Base-by-base conservation (phyloP, 2,888 invertebrate genomes). In the Priocnemis perturbator region DNA sequence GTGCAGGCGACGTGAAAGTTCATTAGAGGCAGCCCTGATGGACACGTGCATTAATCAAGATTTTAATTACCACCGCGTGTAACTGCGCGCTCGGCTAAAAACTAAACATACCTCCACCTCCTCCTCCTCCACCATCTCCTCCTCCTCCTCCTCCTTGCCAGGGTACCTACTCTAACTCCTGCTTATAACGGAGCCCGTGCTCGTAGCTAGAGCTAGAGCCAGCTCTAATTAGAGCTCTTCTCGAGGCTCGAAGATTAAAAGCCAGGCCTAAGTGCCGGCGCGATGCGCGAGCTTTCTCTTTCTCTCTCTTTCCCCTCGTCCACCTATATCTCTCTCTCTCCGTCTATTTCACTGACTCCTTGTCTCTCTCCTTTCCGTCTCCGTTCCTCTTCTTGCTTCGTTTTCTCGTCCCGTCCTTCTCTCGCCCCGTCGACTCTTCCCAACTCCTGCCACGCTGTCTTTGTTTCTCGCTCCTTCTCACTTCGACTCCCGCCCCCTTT, bases 31-130 rank as follows among this genome's bases (percentile, higher is more conserved):
- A 76, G 80, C 76, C 79, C 84, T 85, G 85, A 86, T 82, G 86
- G 87, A 86, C 87, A 83, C 85, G 87, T 83, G 85, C 86, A 87
- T 87, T 87, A 87, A 88, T 88, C 87, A 87, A 87, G 86, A 86
- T 87, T 87, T 87, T 88, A 87, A 88, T 88, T 88, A 88, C 85
- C 85, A 79, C 83, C 79, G 82, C 85, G 81, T 84, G 86, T 83
- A 85, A 83, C 62, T 55, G 62, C 62, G 47, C 53, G 62, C 62
- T 62, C 62, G 62, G 62, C 62, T 62, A 55, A 45, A 86, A 85
- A 86, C 85, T 85, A 85, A 86, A 85, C 85, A 85, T 81, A 86
- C 81, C 78, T 76, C 76, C 71, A 66, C 67, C 78, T 68, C 67
- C 78, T 59, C 47, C 65, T 30, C 30, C 17, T 21, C 15, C 21